A percentile compares a stretch with the other conserved stretches of the same genome.
These are phyloP conservation scores for Pachyuromys duprasi DNA, from an alignment of 2,797 vertebrate genomes.

Conservation along the genomic window DNA sequence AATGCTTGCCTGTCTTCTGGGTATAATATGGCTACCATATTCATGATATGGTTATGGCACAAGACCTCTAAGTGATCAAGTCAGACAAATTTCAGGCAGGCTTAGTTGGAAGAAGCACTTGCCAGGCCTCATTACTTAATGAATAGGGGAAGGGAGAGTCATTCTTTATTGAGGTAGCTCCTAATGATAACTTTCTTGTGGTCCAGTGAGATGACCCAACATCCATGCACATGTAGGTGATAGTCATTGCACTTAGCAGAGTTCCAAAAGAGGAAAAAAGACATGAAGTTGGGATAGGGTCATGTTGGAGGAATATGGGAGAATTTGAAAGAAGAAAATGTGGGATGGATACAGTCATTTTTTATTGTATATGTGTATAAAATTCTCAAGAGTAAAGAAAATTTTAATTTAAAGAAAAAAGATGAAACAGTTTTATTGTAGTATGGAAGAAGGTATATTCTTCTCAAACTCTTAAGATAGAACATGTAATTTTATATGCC, in stretches of 20 bases:
- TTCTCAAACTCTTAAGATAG: neutral
- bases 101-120: too few relatives aligned
- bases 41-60: neutral
- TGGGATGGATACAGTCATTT: neutral
- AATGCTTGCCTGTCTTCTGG: neutral
- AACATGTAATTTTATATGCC: neutral
- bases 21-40: neutral
- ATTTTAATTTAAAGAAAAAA: neutral
- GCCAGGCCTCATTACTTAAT: neutral
- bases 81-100: neutral
- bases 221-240: neutral
- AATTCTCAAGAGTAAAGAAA: neutral
- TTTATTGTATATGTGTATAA: neutral
- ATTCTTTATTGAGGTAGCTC: neutral
- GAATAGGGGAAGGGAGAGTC: neutral
- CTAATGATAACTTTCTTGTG: neutral
- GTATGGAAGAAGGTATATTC: neutral
- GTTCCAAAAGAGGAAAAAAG: neutral
- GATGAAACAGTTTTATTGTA: neutral
- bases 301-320: neutral
- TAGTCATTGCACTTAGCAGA: neutral
- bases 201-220: neutral
- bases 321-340: neutral
- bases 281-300: neutral
- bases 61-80: too few relatives aligned